phyloP scores from a whole-genome alignment of 1,140 invertebrate genomes.

The Trypoxylus dichotomus region DNA sequence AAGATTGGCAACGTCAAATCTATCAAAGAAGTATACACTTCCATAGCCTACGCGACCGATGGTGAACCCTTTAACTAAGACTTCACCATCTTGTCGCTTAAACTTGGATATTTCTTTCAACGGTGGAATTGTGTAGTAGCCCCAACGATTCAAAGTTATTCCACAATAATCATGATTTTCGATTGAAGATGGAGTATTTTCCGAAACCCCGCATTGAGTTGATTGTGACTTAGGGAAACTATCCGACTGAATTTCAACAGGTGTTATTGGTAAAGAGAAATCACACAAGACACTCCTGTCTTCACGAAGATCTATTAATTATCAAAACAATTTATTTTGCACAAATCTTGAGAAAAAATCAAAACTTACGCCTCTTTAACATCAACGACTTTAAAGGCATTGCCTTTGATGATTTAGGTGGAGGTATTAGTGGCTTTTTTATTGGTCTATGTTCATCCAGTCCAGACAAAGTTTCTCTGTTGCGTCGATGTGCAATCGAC shows the following conservation, averaged over 20 bases:
- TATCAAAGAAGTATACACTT: constrained; percentile 85
- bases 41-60: constrained; percentile 90
- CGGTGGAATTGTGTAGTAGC: constrained; percentile 85
- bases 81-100: constrained; percentile 72
- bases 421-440: too few relatives aligned
- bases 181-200: background rate
- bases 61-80: constrained; percentile 85
- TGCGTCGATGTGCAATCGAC: too few relatives aligned
- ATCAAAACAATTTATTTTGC: background rate
- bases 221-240: background rate
- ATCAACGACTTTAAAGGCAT: background rate
- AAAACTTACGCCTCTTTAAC: background rate
- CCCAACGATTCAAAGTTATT: constrained; percentile 54
- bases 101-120: constrained; percentile 70
- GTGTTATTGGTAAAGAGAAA: background rate
- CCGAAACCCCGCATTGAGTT: background rate
- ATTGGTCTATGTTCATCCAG: too few relatives aligned
- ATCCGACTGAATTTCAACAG: background rate
- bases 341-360: background rate
- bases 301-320: background rate
- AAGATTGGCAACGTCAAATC: constrained; percentile 82
- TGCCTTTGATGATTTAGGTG: too few relatives aligned
- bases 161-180: constrained; percentile 35
- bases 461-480: too few relatives aligned
- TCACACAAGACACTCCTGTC: background rate